Base-by-base conservation (phyloP, 2,888 invertebrate genomes). In the Tachina lurida region DNA sequence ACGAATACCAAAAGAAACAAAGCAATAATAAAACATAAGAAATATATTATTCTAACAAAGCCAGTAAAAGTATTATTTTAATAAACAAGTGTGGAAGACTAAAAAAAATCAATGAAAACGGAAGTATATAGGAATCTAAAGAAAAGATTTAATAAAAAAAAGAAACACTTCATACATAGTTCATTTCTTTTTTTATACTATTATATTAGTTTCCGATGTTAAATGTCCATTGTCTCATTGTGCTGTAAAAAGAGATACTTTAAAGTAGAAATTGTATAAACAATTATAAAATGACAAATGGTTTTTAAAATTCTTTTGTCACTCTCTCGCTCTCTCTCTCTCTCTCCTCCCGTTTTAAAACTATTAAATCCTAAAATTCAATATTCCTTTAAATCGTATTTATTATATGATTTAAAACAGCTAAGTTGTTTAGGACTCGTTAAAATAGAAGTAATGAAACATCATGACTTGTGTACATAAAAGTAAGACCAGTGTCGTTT, bases 221-320 rank as follows among this genome's bases (percentile, higher is more conserved):
- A 56, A 56, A 56, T 12, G 19, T 0, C 31, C 31, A 7, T 58
- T 58, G 31, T 58, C 31, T 31, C 7, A 58, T 56, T 19, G 22
- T 15, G n/a, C 58, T 43, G 58, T 58, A 73, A 52, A 62, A 67
- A 58, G 31, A 39, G 56, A 45, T 52, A 67, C 47, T 71, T 65
- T 31, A 60, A 74, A 71, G 60, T 9, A 67, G 47, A 54, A 41
- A 12, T 39, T 3, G 2, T 43, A 39, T 17, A 76, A 67, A 52
- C 52, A 70, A 76, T 71, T 71, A 45, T 47, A 62, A 82, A 58
- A 70, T 79, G 79, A 75, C 52, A 84, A 84, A 75, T 84, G 65
- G 12, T 65, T 74, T 79, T 84, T 45, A 15, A 45, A 43, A 83
- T 70, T 62, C 47, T 62, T 3, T 43, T 41, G 8, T 45, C 31